Evolutionary conservation across 2,113 vertebrate genomes (phyloP).

Genomic region (Triplophysa dalaica): DNA sequence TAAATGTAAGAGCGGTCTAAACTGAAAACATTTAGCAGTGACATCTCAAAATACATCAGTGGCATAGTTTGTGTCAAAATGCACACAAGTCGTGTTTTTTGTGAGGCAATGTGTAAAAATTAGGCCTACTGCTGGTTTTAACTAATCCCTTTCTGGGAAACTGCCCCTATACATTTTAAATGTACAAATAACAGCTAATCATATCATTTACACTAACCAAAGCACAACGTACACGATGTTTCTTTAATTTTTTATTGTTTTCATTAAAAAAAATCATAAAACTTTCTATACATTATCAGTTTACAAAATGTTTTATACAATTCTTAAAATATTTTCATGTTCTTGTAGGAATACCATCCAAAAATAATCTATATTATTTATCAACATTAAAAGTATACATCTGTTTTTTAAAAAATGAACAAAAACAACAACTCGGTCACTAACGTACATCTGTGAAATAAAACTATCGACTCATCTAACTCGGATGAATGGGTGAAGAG

Average conservation of each 20-base stretch:
- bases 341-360: conserved; percentile 91
- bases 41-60: no score
- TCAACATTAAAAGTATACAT: conserved; percentile 92
- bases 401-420: conserved; percentile 73
- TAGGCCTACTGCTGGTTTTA: no score
- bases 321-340: conserved; percentile 86
- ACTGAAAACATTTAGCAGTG: no score
- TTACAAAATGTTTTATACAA: conserved; percentile 87
- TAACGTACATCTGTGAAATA: conserved; percentile 43
- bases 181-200: no score
- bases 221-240: conserved; percentile 25
- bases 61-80: no score
- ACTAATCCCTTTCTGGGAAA: no score
- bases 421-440: conserved; percentile 60
- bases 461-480: conserved; percentile 24
- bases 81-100: no score
- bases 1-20: no score
- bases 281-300: conserved; percentile 84
- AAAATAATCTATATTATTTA: conserved; percentile 91
- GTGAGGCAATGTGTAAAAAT: no score
- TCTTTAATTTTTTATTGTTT: conserved; percentile 60
- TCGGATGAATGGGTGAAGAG: conserved; percentile 43
- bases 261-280: conserved; percentile 81
- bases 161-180: no score
- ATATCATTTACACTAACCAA: no score